phyloP scores from a whole-genome alignment of 2,113 vertebrate genomes.

The Oreochromis spilurus region DNA sequence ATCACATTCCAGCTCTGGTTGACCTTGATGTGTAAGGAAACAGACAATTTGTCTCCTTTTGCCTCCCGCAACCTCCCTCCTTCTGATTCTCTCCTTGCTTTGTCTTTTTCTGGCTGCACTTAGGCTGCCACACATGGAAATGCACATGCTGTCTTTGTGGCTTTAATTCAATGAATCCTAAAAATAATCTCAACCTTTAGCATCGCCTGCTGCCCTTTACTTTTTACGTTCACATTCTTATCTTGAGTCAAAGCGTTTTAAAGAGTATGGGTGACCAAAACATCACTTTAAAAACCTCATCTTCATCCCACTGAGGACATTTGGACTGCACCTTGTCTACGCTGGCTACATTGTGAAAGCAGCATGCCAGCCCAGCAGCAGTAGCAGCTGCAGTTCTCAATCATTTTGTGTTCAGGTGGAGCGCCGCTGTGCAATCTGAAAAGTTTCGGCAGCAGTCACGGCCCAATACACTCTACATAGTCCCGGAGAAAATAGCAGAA shows the following conservation, averaged over 20 bases:
- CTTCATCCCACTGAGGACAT: not conserved
- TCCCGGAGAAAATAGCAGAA: not conserved
- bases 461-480: not conserved
- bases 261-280: not conserved
- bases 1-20: constrained; percentile 42
- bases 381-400: not conserved
- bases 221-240: not conserved
- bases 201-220: not conserved
- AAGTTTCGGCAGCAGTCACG: not conserved
- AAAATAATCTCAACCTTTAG: not conserved
- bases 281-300: not conserved
- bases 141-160: not conserved
- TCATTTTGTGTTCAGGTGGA: not conserved
- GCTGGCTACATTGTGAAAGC: not conserved
- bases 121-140: not conserved
- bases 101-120: constrained; percentile 4
- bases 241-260: not conserved
- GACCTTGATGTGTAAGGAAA: constrained; percentile 52
- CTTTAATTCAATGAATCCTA: not conserved
- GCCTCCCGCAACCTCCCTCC: constrained; percentile 10
- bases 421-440: not conserved
- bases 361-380: not conserved
- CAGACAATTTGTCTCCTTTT: constrained; percentile 25
- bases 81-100: not conserved
- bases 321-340: not conserved